phyloP scores from a whole-genome alignment of 2,888 invertebrate species.

The Trachelus iudaicus region DNA sequence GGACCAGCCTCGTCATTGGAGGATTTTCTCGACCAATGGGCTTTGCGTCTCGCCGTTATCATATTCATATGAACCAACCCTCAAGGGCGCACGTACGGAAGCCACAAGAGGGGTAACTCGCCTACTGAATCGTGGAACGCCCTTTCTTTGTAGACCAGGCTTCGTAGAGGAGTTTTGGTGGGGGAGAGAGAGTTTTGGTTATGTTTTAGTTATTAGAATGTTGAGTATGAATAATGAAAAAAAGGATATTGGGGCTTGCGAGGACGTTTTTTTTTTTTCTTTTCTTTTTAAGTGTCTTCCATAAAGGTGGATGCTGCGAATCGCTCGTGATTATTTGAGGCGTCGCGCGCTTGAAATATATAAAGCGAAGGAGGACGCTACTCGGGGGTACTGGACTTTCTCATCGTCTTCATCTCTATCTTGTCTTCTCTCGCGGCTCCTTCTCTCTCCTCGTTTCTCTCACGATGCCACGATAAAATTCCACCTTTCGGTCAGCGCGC shows the following conservation, averaged over 20 bases:
- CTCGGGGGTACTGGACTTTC: not conserved
- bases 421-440: conserved; percentile 12
- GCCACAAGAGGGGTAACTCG: not conserved
- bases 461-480: conserved; percentile 52
- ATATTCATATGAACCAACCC: conserved; percentile 38
- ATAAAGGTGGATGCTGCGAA: not conserved
- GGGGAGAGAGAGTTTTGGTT: not conserved
- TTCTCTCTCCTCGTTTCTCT: conserved; percentile 21
- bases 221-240: conserved; percentile 8
- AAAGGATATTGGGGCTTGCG: not conserved
- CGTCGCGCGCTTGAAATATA: not conserved
- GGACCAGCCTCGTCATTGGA: conserved; percentile 45
- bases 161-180: not conserved
- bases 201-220: not conserved
- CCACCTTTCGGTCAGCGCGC: conserved; percentile 57
- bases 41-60: conserved; percentile 23
- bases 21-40: conserved; percentile 50
- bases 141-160: not conserved
- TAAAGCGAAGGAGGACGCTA: not conserved
- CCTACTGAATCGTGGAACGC: not conserved
- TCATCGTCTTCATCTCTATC: not conserved
- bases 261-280: no score
- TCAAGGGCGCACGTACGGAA: conserved; percentile 5
- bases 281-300: not conserved
- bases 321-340: not conserved